phyloP scores from a whole-genome alignment of 2,888 invertebrate genomes.

The Parnassius mnemosyne region DNA sequence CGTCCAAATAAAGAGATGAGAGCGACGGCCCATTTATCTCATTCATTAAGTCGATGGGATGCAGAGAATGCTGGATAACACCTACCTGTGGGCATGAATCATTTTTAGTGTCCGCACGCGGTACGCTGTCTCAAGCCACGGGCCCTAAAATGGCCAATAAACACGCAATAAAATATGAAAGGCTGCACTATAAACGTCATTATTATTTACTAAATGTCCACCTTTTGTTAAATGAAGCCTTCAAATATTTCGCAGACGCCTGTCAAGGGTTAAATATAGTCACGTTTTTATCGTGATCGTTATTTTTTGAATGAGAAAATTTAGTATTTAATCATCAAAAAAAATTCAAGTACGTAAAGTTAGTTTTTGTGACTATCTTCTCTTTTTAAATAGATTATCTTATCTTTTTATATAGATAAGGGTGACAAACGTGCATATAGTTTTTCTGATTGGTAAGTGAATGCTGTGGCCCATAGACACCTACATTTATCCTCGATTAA shows the following conservation, averaged over 20 bases:
- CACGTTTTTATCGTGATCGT: too few species aligned
- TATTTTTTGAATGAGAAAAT: too few species aligned
- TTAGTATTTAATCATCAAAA: too few species aligned
- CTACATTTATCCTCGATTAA: too few species aligned
- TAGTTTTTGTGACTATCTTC: too few species aligned
- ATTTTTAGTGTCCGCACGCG: constrained; percentile 61
- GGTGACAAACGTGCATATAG: too few species aligned
- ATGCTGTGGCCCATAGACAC: too few species aligned
- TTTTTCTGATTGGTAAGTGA: too few species aligned
- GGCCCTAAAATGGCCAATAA: constrained; percentile 74
- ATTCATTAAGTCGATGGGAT: constrained; percentile 64
- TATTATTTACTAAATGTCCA: constrained; percentile 72
- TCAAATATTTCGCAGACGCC: constrained; percentile 53
- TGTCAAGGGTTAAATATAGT: constrained; percentile 46
- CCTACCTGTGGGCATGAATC: constrained; percentile 59
- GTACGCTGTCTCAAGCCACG: constrained; percentile 54
- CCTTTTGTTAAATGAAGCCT: constrained; percentile 74
- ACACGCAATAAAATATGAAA: constrained; percentile 77
- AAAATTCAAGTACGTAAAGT: too few species aligned
- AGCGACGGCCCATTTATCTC: constrained; percentile 45
- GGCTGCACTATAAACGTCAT: constrained; percentile 72
- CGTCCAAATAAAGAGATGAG: constrained; percentile 23
- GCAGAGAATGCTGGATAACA: constrained; percentile 55
- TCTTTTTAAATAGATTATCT: too few species aligned
- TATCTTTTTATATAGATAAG: too few species aligned